Evolutionary conservation across 2,113 vertebrate genomes (phyloP).

Genomic region (Cyprinodon variegatus): DNA sequence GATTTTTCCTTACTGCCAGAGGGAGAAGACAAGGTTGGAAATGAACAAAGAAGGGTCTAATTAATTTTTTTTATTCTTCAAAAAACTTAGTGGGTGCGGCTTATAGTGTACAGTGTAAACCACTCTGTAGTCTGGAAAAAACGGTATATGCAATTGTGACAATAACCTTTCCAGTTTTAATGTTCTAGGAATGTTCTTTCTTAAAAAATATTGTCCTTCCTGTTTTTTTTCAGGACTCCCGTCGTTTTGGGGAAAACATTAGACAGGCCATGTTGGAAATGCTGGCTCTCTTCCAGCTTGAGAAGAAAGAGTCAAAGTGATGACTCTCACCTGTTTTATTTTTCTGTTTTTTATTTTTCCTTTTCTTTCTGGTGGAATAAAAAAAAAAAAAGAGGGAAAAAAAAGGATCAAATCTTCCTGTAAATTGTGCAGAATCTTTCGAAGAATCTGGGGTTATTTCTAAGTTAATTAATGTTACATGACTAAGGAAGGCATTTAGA

Average conservation of each 20-base stretch:
- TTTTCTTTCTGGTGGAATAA: conserved; percentile 19
- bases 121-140: no score
- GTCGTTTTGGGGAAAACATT: conserved; percentile 89
- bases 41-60: no score
- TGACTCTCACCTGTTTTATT: neutral
- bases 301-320: conserved; percentile 83
- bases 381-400: conserved; percentile 6
- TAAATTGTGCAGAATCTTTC: conserved; percentile 55
- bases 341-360: neutral
- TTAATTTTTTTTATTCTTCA: no score
- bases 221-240: conserved; percentile 84
- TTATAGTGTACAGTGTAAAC: no score
- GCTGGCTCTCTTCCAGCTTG: conserved; percentile 80
- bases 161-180: no score
- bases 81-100: no score
- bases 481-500: conserved; percentile 34
- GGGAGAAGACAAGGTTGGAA: no score
- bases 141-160: no score
- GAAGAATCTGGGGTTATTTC: conserved; percentile 47
- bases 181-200: neutral
- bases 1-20: no score
- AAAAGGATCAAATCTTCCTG: conserved; percentile 17
- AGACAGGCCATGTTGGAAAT: conserved; percentile 88
- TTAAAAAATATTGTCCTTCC: neutral
- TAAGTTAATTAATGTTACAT: conserved; percentile 53